Evolutionary conservation across 2,797 vertebrate genomes (phyloP), one percentile per base, ranked within the genome.

Genomic region (Babyrousa celebensis): DNA sequence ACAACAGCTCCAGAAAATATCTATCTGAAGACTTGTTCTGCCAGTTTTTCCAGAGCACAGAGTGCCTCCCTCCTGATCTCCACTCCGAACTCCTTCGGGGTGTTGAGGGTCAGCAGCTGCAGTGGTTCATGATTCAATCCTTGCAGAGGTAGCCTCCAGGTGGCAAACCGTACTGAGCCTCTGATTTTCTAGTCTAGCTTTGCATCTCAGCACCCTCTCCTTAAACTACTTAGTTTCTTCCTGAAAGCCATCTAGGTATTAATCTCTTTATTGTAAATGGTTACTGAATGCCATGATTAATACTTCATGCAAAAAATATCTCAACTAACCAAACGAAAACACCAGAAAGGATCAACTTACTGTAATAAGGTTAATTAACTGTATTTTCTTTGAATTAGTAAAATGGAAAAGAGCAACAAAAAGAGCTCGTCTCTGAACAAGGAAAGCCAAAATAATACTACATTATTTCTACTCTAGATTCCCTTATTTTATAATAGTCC

Each of bases 381-480:
- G 89, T n/a, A 92, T 29, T 68, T 92, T 52, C 5, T 83, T 86
- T 29, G 40, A 96, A 90, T 82, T 86, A 97, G 54, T 95, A 96
- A 93, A 96, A 79, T 43, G 40, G 67, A 98, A 97, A 97, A 96
- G 1, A 79, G 23, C n/a, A 82, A 91, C 25, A 80, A 62, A 89
- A 80, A 75, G 88, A 56, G 7, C 17, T 83, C 68, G 85, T 85
- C n/a, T 52, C 8, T 97, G 70, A 91, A 93, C 77, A 93, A 97
- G 94, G 96, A 96, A 98, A 97, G 94, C 88, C 78, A 98, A 98
- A 98, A 97, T 84, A 98, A 97, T 84, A 48, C 90, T 97, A 63
- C 72, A 96, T 97, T 98, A 97, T 97, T 95, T 98, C 95, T 78
- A 12, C 84, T 90, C 94, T 96, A 98, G 96, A 98, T 94, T 98